phyloP scores from a whole-genome alignment of 37 sponge, comb jelly and placozoan genomes.

The Theonella swinhoei region DNA sequence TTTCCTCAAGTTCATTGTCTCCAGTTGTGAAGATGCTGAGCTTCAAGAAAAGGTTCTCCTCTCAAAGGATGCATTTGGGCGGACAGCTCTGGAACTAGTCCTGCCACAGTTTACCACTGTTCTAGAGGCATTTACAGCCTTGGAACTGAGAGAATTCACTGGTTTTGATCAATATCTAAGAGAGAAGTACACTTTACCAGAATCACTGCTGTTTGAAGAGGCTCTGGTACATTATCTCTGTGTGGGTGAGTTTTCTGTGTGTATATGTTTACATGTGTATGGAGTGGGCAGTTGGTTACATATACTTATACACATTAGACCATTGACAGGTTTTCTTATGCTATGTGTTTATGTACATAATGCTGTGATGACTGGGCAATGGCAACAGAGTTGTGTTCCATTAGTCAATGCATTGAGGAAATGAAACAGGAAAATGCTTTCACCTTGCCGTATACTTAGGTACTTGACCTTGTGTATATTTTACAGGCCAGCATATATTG shows the following conservation, averaged over 20 bases:
- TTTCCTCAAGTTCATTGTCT: slow-evolving; percentile 11
- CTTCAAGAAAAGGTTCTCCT: slow-evolving; percentile 2
- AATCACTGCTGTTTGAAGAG: background rate
- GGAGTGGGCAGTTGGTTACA: background rate
- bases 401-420: too few species aligned
- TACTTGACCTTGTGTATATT: background rate
- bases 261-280: background rate
- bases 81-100: slow-evolving; percentile 10
- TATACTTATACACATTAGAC: background rate
- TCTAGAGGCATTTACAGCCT: background rate
- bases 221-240: slow-evolving; percentile 20
- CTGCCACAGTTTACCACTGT: background rate
- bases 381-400: too few species aligned
- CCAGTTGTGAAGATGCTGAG: background rate
- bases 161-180: background rate
- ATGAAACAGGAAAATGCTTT: too few species aligned
- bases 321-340: too few species aligned
- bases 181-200: background rate
- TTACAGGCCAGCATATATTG: background rate
- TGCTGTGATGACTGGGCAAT: too few species aligned
- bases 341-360: too few species aligned
- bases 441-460: background rate
- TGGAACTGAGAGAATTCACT: background rate
- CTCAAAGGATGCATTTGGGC: background rate
- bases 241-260: background rate